A percentile compares a stretch with the other conserved stretches of the same genome.
phyloP scores from a whole-genome alignment of 2,113 vertebrate species.

The Lepus americanus region DNA sequence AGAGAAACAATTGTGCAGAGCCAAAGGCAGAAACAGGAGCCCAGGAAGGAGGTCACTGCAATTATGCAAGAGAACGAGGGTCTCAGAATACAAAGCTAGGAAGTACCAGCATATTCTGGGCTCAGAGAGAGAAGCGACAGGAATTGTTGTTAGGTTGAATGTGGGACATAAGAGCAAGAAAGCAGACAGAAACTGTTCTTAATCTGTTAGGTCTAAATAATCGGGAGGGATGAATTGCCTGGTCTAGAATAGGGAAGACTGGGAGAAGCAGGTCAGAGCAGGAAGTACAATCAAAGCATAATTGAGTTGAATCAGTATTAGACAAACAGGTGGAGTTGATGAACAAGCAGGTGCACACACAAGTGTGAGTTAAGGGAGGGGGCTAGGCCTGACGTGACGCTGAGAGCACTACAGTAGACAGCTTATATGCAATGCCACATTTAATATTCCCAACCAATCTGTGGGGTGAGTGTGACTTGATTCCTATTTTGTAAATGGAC shows the following conservation, averaged over 20 bases:
- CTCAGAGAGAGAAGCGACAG: background rate
- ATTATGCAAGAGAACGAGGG: background rate
- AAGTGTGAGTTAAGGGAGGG: background rate
- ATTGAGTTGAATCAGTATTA: background rate
- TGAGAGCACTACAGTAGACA: background rate
- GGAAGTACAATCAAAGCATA: slow-evolving; percentile 4
- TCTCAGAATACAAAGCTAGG: background rate
- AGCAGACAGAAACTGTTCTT: background rate
- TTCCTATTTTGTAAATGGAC: slow-evolving; percentile 15
- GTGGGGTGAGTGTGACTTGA: background rate
- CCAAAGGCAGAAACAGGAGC: background rate
- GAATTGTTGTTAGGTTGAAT: background rate
- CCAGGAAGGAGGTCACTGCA: background rate
- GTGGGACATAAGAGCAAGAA: background rate
- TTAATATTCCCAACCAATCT: background rate
- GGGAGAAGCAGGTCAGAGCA: background rate
- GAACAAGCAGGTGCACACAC: background rate
- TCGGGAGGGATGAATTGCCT: background rate
- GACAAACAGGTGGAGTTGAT: background rate
- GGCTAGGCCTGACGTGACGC: background rate
- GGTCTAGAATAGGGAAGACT: background rate
- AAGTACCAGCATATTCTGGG: background rate
- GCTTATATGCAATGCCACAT: background rate
- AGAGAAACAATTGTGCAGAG: background rate
- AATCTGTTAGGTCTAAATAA: background rate